Conservation (phyloP, 2,113 vertebrate species). For the Amazona vittata region DNA sequence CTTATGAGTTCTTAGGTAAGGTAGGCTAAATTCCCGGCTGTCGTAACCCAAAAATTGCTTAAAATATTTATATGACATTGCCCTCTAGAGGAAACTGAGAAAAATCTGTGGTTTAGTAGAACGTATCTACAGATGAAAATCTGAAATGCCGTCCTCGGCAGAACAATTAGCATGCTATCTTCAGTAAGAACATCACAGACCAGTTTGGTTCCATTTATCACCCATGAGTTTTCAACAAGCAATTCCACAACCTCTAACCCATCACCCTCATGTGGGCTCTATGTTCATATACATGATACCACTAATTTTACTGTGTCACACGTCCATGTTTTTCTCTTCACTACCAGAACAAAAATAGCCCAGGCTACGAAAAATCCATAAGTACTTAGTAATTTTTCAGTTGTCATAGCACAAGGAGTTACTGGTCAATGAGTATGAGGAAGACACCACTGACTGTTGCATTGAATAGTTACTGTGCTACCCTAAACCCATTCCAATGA, state of each 20-base stretch:
- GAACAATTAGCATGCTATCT: not conserved
- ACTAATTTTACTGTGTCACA: not conserved
- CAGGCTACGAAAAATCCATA: not conserved
- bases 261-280: not conserved
- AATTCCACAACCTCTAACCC: not conserved
- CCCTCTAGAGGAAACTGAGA: conserved; percentile 74
- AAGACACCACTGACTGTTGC: not conserved
- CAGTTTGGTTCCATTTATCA: not conserved
- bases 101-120: not conserved
- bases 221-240: not conserved
- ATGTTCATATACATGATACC: not conserved
- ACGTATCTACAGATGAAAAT: not conserved
- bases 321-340: not conserved
- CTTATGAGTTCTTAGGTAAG: not conserved
- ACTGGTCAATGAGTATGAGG: not conserved
- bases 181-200: not conserved
- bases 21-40: not conserved
- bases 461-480: not conserved
- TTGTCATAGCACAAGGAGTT: not conserved
- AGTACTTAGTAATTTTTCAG: not conserved
- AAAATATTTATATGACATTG: conserved; percentile 73
- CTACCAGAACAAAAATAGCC: not conserved
- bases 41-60: conserved; percentile 21
- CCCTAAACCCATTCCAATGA: not conserved
- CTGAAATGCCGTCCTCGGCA: not conserved